A percentile compares a stretch with the other conserved stretches of the same genome.
Conservation (phyloP, 2,888 invertebrate species). For the Drosophila multiciliata region DNA sequence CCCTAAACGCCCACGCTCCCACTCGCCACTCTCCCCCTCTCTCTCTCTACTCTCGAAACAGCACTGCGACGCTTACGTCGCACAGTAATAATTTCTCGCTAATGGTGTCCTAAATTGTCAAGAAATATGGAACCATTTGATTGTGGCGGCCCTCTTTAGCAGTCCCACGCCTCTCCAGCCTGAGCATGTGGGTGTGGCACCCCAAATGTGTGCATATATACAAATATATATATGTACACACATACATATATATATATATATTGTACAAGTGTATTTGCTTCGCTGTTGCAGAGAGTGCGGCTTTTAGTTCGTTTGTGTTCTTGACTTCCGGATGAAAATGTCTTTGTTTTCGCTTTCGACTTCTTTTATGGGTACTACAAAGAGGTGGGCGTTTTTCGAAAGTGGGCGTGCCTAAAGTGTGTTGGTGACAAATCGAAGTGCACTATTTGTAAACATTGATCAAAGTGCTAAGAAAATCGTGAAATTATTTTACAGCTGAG, state of each 20-base stretch:
- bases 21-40: conserved; percentile 21
- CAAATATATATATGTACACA: conserved; percentile 19
- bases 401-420: conserved; percentile 29
- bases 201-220: conserved; percentile 31
- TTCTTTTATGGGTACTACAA: conserved; percentile 27
- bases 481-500: neutral
- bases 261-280: conserved; percentile 36
- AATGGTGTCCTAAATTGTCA: conserved; percentile 82
- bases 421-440: conserved; percentile 67
- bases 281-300: conserved; percentile 72
- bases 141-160: conserved; percentile 52
- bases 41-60: neutral
- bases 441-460: conserved; percentile 12
- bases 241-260: conserved; percentile 12
- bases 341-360: conserved; percentile 63
- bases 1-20: neutral
- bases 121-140: conserved; percentile 81
- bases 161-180: conserved; percentile 4
- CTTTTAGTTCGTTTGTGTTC: conserved; percentile 80
- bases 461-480: neutral
- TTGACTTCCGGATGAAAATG: conserved; percentile 72
- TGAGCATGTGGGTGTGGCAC: conserved; percentile 62
- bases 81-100: conserved; percentile 80
- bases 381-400: conserved; percentile 33
- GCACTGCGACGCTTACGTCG: conserved; percentile 45